phyloP scores from a whole-genome alignment of 2,113 vertebrate species.

The Malurus cyaneus region DNA sequence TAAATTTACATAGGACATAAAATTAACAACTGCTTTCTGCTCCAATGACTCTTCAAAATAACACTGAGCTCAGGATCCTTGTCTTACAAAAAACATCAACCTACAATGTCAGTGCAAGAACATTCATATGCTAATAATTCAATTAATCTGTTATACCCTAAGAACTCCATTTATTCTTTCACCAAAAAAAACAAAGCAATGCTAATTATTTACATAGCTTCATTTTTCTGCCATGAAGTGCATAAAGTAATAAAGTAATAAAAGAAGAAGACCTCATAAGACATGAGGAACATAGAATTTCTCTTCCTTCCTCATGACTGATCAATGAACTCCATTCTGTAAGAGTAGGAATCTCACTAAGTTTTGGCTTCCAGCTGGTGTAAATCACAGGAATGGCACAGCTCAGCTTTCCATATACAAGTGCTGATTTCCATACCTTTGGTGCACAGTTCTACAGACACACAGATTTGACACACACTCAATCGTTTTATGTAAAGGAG shows the following conservation, averaged over 20 bases:
- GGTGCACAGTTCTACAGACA: neutral
- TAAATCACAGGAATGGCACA: neutral
- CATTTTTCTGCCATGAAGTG: neutral
- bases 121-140: slow-evolving; percentile 27
- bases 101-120: neutral
- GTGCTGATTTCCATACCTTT: neutral
- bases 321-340: neutral
- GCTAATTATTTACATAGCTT: neutral
- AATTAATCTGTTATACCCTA: neutral
- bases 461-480: neutral
- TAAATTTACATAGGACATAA: neutral
- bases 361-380: neutral
- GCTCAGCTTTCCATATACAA: neutral
- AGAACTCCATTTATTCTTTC: neutral
- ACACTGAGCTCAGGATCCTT: neutral
- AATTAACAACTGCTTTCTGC: slow-evolving; percentile 11
- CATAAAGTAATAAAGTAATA: neutral
- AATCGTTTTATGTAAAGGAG: neutral
- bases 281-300: neutral
- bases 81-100: neutral
- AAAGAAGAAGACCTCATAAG: no score
- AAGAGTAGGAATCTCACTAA: neutral
- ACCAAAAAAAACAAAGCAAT: neutral
- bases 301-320: neutral
- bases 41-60: slow-evolving; percentile 21